phyloP scores from a whole-genome alignment of 2,113 vertebrate species.

The Podocnemis expansa region DNA sequence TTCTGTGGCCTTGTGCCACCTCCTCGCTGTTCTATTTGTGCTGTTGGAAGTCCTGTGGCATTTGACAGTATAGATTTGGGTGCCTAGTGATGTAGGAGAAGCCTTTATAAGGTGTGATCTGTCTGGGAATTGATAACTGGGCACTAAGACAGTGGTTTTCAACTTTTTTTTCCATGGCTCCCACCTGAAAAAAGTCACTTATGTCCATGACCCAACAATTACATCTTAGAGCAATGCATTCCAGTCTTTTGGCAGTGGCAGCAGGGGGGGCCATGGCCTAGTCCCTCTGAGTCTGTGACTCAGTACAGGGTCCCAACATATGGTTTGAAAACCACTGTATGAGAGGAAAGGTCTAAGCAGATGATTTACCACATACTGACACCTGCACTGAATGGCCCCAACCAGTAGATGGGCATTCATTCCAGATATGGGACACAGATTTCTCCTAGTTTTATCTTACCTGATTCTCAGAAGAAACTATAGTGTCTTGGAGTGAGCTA shows the following conservation, averaged over 20 bases:
- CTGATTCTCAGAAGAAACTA: background rate
- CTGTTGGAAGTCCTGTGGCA: background rate
- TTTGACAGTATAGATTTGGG: background rate
- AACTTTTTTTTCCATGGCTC: too few species aligned
- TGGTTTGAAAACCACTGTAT: too few species aligned
- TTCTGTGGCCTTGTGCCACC: background rate
- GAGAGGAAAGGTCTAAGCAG: background rate
- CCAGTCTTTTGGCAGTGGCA: too few species aligned
- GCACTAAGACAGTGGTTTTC: too few species aligned
- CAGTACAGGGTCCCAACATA: too few species aligned
- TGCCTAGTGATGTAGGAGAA: fast-evolving
- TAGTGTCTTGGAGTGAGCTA: background rate
- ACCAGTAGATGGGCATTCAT: background rate
- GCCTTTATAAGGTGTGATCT: background rate
- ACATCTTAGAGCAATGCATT: too few species aligned
- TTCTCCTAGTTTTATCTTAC: background rate
- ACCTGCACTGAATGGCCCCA: fast-evolving
- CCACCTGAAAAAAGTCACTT: too few species aligned
- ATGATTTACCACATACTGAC: fast-evolving
- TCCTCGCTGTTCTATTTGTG: background rate
- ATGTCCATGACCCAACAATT: too few species aligned
- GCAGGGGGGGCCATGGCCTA: too few species aligned
- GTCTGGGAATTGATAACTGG: background rate
- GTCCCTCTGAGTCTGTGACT: too few species aligned
- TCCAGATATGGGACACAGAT: background rate